Evolutionary conservation across 2,797 vertebrate species (phyloP), one percentile per base, ranked within the genome.

Genomic region (Sciurus vulgaris): DNA sequence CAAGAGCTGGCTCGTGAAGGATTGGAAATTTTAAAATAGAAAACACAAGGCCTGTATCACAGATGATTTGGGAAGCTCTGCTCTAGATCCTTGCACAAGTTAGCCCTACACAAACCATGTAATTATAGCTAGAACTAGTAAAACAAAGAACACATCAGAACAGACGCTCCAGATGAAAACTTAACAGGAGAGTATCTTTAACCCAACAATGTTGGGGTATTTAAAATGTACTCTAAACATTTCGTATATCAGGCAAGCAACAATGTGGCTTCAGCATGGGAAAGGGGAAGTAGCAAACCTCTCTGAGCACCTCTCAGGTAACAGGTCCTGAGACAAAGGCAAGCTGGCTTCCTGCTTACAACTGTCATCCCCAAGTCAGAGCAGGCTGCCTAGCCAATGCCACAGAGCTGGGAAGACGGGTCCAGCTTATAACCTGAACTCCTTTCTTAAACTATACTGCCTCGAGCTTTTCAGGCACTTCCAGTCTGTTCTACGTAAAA

Each of bases 401-500:
- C 89, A 82, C 7, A 41, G 65, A 70, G 30, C 41, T 12, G n/a
- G 59, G 28, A 56, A 69, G n/a, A 65, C 1, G n/a, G 44, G 28
- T 83, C 56, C 44, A 30, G 26, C 59, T 82, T 88, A 92, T 88
- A 59, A 47, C 15, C 73, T 54, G 70, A 30, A n/a, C 22, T 85
- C 73, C 30, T 89, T n/a, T 81, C 51, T 79, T 44, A 54, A 65
- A 30, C 1, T 79, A 67, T 26, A 28, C 72, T 72, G 65, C 61
- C 47, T n/a, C 33, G 7, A 2, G 47, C 33, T 67, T 88, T 94
- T 73, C 28, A 61, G 59, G 69, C 74, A 93, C 59, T 91, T 79
- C 51, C 96, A 77, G n/a, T 38, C 84, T 89, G 14, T 65, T 47
- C 83, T 79, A 78, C 15, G 56, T 41, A 86, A 94, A 92, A 12